A percentile compares a stretch with the other conserved stretches of the same genome.
Conservation (phyloP, 2,113 vertebrate species). For the Rhabdornis inornatus region DNA sequence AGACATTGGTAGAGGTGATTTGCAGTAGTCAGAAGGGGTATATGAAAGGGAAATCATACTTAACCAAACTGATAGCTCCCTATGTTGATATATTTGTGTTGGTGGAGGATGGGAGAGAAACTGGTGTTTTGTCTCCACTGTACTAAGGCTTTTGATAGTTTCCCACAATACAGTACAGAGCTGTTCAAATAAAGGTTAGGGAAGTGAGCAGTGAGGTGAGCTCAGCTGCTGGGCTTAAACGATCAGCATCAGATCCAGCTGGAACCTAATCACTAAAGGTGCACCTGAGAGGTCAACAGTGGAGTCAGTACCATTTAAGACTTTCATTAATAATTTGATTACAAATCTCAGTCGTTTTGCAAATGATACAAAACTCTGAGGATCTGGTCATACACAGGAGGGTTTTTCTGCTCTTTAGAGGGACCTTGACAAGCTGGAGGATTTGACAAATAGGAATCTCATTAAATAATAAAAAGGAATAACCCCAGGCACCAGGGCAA, state of each 20-base stretch:
- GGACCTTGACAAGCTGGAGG: not conserved
- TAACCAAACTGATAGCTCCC: not conserved
- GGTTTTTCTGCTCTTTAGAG: not conserved
- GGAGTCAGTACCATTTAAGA: not conserved
- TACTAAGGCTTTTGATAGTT: not conserved
- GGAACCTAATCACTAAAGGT: not conserved
- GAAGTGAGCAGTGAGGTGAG: not conserved
- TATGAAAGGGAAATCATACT: not conserved
- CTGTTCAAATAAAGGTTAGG: not conserved
- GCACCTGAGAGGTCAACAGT: not conserved
- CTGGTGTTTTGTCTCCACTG: accelerated
- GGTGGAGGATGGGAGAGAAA: not conserved
- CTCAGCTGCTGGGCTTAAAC: not conserved
- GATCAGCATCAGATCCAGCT: not conserved
- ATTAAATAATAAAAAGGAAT: not conserved
- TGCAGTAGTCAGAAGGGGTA: not conserved
- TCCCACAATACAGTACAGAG: not conserved
- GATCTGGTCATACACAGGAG: not conserved
- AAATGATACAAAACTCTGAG: not conserved
- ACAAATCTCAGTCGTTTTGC: not conserved
- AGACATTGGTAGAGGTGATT: not conserved
- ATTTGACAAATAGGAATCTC: not conserved
- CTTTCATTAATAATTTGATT: not conserved
- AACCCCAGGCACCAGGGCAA: not conserved
- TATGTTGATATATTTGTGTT: not conserved